Conservation (phyloP, 2,113 vertebrate genomes). For the Pan troglodytes region NHGRI_mPanTro3-v2.1_pri NC_072407.2:35910501-35911000, state of each 20-base stretch:
- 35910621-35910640: fast-evolving
- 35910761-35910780: background rate
- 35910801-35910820: background rate
- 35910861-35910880: background rate
- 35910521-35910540: no score
- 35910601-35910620: no score
- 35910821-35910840: background rate
- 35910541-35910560: no score
- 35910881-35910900: background rate
- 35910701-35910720: background rate
- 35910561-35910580: no score
- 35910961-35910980: background rate
- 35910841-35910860: background rate
- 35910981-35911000: background rate
- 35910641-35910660: no score
- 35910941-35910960: background rate
- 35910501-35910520: no score
- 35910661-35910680: no score
- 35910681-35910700: background rate
- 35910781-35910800: background rate
- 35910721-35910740: background rate
- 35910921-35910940: background rate
- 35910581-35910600: no score
- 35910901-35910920: no score
- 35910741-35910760: background rate